These are phyloP conservation scores for Sympetrum striolatum DNA, from an alignment of 2,888 invertebrate species.

Conservation along the genomic window DNA sequence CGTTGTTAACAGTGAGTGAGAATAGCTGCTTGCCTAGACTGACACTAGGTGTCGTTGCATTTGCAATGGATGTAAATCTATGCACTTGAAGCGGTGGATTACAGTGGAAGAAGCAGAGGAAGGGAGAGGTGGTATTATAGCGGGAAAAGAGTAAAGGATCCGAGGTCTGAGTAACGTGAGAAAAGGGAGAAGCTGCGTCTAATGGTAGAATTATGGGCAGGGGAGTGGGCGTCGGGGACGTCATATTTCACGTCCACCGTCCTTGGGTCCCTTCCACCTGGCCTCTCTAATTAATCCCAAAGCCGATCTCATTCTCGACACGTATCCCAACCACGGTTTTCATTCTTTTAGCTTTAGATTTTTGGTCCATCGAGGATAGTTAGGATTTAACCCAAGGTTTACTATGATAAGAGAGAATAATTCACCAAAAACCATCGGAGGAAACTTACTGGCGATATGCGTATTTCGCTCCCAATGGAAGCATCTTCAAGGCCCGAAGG, in stretches of 20 bases:
- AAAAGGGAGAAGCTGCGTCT: neutral
- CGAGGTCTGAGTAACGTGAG: neutral
- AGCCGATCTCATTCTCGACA: neutral
- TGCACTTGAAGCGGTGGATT: neutral
- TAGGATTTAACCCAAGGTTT: no score
- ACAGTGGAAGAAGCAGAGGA: neutral
- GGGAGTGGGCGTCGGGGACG: neutral
- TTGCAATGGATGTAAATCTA: neutral
- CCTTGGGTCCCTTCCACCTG: neutral
- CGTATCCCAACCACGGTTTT: neutral
- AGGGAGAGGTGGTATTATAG: neutral
- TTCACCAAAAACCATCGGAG: no score
- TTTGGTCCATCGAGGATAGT: no score
- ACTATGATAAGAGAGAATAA: no score
- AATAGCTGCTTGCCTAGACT: no score
- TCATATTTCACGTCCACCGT: conserved; percentile 25
- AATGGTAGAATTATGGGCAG: neutral
- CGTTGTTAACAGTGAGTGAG: neutral
- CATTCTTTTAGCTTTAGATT: no score
- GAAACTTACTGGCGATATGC: no score
- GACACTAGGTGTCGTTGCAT: neutral
- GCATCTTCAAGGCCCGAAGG: no score
- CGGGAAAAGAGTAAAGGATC: neutral
- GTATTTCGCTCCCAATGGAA: no score
- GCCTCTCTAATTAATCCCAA: neutral